Evolutionary conservation across 2,888 invertebrate species (phyloP).

Genomic region (Lottia scabra): DNA sequence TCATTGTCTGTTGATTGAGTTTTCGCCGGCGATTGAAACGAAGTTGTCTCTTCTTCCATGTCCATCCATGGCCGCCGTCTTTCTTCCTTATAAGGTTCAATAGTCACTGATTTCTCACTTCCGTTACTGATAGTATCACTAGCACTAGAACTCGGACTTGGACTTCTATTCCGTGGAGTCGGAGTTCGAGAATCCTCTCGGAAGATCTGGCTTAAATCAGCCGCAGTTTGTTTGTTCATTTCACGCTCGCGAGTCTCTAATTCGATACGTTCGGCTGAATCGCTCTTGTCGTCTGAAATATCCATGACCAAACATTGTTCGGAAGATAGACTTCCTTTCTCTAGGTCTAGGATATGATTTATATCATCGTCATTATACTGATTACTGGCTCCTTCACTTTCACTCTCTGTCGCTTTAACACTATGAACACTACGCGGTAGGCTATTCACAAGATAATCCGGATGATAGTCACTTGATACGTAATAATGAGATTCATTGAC

Average conservation of each 20-base stretch:
- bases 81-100: slow-evolving; percentile 39
- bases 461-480: slow-evolving; percentile 50
- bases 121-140: slow-evolving; percentile 23
- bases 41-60: slow-evolving; percentile 21
- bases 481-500: slow-evolving; percentile 36
- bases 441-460: slow-evolving; percentile 36
- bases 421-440: slow-evolving; percentile 8
- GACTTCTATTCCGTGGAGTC: background rate
- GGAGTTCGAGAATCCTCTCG: background rate
- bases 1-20: slow-evolving; percentile 24
- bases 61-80: slow-evolving; percentile 44
- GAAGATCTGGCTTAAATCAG: background rate
- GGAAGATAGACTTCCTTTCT: slow-evolving; percentile 6
- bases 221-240: background rate
- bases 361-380: slow-evolving; percentile 47
- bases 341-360: slow-evolving; percentile 35
- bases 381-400: slow-evolving; percentile 35
- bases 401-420: slow-evolving; percentile 26
- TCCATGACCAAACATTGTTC: slow-evolving; percentile 14
- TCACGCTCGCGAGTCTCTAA: slow-evolving; percentile 4
- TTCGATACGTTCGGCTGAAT: background rate
- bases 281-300: slow-evolving; percentile 11
- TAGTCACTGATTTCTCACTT: slow-evolving; percentile 38
- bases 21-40: background rate
- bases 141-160: background rate